phyloP scores from a whole-genome alignment of 1,140 invertebrate genomes.

The Zaprionus nigranus region DNA sequence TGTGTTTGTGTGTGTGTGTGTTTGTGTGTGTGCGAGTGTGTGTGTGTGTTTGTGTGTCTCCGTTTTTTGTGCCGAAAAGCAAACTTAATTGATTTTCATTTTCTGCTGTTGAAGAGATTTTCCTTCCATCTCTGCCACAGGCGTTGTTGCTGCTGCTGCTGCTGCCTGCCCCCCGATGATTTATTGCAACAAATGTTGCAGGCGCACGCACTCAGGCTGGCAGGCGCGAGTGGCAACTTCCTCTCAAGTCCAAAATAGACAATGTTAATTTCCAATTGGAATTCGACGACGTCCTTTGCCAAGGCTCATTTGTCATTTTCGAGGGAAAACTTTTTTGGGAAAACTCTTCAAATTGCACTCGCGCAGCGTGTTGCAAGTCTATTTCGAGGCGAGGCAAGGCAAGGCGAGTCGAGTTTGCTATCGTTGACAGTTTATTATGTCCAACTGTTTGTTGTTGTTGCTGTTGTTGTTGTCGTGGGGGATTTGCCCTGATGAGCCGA shows the following conservation, averaged over 20 bases:
- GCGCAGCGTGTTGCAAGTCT: conserved; percentile 54
- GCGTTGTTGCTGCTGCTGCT: background rate
- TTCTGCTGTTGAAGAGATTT: conserved; percentile 36
- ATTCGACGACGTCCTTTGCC: conserved; percentile 45
- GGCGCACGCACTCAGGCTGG: background rate
- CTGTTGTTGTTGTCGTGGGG: conserved; percentile 32
- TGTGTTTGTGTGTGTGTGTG: conserved; percentile 9
- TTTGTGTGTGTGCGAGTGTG: background rate
- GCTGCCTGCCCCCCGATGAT: conserved; percentile 53
- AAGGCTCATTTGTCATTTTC: conserved; percentile 70
- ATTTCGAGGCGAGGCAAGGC: conserved; percentile 57
- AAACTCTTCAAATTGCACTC: conserved; percentile 40
- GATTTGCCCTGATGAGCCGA: conserved; percentile 14
- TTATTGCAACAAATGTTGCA: conserved; percentile 75
- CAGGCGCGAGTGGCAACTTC: conserved; percentile 32
- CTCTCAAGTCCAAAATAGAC: conserved; percentile 70
- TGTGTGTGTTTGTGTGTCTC: conserved; percentile 1
- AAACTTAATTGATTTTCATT: conserved; percentile 73
- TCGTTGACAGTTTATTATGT: conserved; percentile 79
- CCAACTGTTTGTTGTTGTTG: conserved; percentile 72
- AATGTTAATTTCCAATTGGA: conserved; percentile 73
- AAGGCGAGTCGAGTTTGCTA: conserved; percentile 41
- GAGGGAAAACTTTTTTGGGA: conserved; percentile 1
- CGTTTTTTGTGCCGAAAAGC: conserved; percentile 54
- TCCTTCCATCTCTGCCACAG: conserved; percentile 19